Conservation (phyloP, 2,888 invertebrate genomes). For the Hofmannophila pseudospretella region DNA sequence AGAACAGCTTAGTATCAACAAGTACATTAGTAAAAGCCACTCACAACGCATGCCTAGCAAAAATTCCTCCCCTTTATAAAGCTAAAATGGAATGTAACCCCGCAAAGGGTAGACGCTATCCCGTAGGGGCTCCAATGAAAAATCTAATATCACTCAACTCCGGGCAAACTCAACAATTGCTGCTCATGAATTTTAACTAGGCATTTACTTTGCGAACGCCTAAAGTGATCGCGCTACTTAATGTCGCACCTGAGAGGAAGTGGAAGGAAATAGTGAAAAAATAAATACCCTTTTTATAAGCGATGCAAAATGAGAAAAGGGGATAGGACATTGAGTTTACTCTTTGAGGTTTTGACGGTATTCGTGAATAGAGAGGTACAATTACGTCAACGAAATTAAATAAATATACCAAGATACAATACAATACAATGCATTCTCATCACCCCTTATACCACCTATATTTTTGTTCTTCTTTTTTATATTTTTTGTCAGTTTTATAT, state of each 20-base stretch:
- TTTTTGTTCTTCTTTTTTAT: too few species aligned
- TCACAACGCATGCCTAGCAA: conserved; percentile 3
- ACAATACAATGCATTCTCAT: too few species aligned
- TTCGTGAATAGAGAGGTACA: too few species aligned
- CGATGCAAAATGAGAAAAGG: background rate
- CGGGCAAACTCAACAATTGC: conserved; percentile 51
- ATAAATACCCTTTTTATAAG: conserved; percentile 4
- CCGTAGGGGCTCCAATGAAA: conserved; percentile 28
- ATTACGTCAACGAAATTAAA: too few species aligned
- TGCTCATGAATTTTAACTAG: conserved; percentile 67
- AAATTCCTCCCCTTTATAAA: conserved; percentile 7
- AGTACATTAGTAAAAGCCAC: conserved; percentile 2
- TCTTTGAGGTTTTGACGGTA: too few species aligned
- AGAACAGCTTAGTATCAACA: too few species aligned
- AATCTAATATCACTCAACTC: conserved; percentile 61
- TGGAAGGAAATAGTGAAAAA: conserved; percentile 23
- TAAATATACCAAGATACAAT: too few species aligned
- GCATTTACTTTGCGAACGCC: conserved; percentile 52
- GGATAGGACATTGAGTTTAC: too few species aligned
- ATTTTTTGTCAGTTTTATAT: too few species aligned
- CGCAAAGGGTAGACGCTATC: conserved; percentile 9
- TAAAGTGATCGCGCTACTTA: conserved; percentile 41
- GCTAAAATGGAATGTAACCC: conserved; percentile 15
- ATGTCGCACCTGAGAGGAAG: conserved; percentile 30
- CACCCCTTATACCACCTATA: too few species aligned